Conservation (phyloP, 2,113 vertebrate species). For the Hippopotamus amphibius region DNA sequence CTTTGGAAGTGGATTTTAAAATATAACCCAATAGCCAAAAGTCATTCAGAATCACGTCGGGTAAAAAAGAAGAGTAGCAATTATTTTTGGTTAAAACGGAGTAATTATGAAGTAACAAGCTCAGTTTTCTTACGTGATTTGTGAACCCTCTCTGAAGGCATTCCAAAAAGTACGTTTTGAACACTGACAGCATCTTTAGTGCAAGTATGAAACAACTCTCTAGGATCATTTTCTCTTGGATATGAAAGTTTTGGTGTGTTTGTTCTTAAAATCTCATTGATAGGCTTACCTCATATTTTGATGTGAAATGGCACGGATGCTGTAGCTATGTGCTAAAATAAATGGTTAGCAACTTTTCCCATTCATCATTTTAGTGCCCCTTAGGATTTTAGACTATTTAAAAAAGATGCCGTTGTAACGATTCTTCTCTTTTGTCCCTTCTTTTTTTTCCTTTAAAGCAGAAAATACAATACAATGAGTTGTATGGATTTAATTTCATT, state of each 20-base stretch:
- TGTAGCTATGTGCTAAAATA: conserved; percentile 31
- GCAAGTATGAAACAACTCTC: conserved; percentile 19
- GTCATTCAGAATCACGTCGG: conserved; percentile 1
- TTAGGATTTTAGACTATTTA: conserved; percentile 52
- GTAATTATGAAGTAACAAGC: conserved; percentile 18
- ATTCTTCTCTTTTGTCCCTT: not conserved
- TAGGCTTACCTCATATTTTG: conserved; percentile 43
- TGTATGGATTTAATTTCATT: conserved; percentile 53
- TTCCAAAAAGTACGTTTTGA: conserved; percentile 18
- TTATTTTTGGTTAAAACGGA: conserved; percentile 53
- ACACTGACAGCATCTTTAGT: conserved; percentile 15
- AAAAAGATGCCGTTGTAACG: not conserved
- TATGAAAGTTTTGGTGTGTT: conserved; percentile 34
- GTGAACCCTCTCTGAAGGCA: conserved; percentile 34
- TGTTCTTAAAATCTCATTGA: conserved; percentile 48
- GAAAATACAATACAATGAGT: conserved; percentile 40
- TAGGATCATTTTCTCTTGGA: not conserved
- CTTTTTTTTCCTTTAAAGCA: conserved; percentile 39
- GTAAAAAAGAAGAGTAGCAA: conserved; percentile 8
- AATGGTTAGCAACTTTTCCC: conserved; percentile 52
- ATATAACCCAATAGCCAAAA: not conserved
- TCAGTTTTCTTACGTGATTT: conserved; percentile 1
- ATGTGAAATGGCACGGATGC: conserved; percentile 41
- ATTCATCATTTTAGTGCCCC: conserved; percentile 46
- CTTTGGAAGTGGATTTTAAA: conserved; percentile 45